phyloP scores from a whole-genome alignment of 2,113 vertebrate species.

The Atherinomorus stipes region DNA sequence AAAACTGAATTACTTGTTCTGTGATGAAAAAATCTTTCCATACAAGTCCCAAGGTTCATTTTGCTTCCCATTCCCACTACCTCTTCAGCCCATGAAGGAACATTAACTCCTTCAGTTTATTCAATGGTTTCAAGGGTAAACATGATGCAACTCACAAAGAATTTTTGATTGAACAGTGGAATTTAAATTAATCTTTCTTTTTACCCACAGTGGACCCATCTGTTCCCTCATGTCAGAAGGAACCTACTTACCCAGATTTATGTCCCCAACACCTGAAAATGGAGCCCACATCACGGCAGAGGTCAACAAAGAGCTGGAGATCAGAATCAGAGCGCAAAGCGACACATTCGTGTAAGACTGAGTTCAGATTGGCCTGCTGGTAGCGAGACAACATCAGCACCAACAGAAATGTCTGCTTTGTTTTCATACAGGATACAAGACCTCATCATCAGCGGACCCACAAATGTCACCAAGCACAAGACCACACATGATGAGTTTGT shows the following conservation, averaged over 20 bases:
- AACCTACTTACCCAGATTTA: conserved; percentile 60
- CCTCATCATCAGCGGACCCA: conserved; percentile 68
- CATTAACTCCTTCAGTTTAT: no score
- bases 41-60: no score
- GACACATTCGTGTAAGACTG: conserved; percentile 47
- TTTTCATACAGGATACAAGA: conserved; percentile 52
- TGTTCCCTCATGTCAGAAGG: conserved; percentile 70
- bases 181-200: background rate
- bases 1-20: no score
- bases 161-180: no score
- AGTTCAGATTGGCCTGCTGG: background rate
- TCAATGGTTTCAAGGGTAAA: no score
- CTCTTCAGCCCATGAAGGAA: no score
- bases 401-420: background rate
- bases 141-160: no score
- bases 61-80: no score
- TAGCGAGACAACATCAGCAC: background rate
- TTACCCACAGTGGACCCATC: conserved; percentile 66
- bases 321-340: conserved; percentile 68
- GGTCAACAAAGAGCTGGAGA: conserved; percentile 65
- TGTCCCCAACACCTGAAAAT: conserved; percentile 67
- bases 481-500: conserved; percentile 44
- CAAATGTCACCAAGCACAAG: conserved; percentile 53
- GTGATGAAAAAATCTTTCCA: no score
- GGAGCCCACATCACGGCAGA: conserved; percentile 48